Evolutionary conservation across 1,140 invertebrate species (phyloP).

Genomic region (Drosophila tani): DNA sequence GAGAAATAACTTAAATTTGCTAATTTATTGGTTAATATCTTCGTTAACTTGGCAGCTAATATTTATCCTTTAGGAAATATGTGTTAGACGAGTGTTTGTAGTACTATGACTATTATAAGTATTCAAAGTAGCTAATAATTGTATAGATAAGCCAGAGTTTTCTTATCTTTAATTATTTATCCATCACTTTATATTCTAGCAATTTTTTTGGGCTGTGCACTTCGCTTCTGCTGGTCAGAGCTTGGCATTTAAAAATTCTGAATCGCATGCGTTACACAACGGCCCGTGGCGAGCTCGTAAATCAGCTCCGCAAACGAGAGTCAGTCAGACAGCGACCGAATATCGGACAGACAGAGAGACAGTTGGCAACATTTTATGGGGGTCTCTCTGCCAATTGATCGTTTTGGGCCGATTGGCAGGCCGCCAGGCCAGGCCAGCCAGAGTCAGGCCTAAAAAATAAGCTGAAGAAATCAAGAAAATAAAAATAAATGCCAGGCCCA

Average conservation of each 20-base stretch:
- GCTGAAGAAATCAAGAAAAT: not conserved
- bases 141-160: too few species aligned
- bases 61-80: too few species aligned
- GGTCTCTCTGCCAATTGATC: constrained; percentile 74
- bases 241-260: constrained; percentile 81
- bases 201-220: not conserved
- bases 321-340: constrained; percentile 57
- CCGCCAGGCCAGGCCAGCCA: constrained; percentile 44
- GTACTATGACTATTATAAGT: too few species aligned
- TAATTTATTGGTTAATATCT: not conserved
- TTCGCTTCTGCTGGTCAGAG: constrained; percentile 62
- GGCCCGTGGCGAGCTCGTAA: constrained; percentile 82
- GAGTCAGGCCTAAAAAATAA: constrained; percentile 18
- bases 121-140: too few species aligned
- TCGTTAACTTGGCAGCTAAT: not conserved
- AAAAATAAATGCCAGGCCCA: constrained; percentile 37
- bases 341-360: constrained; percentile 24
- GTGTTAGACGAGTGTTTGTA: too few species aligned
- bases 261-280: constrained; percentile 84
- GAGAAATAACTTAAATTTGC: not conserved
- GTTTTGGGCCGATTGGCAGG: constrained; percentile 76
- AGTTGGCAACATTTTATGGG: constrained; percentile 78
- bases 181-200: too few species aligned
- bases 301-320: constrained; percentile 76
- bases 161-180: too few species aligned